These are phyloP conservation scores for Caenorhabditis sp. DNA, from an alignment of 2,888 invertebrate species.

Conservation along the genomic window DNA sequence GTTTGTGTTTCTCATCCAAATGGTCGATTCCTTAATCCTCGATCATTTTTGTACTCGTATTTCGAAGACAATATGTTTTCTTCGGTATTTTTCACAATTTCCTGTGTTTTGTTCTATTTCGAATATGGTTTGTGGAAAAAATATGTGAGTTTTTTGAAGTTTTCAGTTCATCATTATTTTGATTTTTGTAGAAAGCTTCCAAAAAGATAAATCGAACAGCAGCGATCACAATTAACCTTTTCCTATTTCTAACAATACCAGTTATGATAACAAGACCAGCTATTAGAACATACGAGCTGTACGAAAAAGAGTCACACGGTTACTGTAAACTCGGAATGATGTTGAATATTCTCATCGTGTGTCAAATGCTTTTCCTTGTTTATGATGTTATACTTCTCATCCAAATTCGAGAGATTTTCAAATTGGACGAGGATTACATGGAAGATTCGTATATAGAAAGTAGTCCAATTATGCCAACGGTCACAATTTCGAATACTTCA, in stretches of 20 bases:
- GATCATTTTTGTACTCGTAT: constrained; percentile 18
- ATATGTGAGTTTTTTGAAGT: constrained; percentile 7
- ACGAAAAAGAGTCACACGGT: constrained; percentile 10
- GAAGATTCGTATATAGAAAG: background rate
- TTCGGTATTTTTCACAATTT: constrained; percentile 26
- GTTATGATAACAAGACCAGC: constrained; percentile 20
- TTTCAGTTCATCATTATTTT: background rate
- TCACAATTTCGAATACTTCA: too few species aligned
- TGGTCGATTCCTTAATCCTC: constrained; percentile 14
- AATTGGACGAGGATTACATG: background rate
- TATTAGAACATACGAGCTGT: constrained; percentile 10
- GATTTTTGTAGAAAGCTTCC: constrained; percentile 6
- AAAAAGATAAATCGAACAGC: constrained; percentile 20
- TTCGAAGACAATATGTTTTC: constrained; percentile 15
- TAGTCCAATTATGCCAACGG: too few species aligned
- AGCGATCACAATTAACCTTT: constrained; percentile 13
- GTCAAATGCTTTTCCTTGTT: background rate
- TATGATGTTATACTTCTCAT: background rate
- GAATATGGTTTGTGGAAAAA: constrained; percentile 13
- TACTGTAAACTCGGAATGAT: constrained; percentile 14
- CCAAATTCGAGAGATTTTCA: background rate
- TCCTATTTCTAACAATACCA: constrained; percentile 22
- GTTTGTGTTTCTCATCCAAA: constrained; percentile 18
- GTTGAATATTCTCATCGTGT: background rate
- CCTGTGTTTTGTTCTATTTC: constrained; percentile 14